Evolutionary conservation across 2,797 vertebrate genomes (phyloP).

Genomic region (Mormyrops attenuatus): DNA sequence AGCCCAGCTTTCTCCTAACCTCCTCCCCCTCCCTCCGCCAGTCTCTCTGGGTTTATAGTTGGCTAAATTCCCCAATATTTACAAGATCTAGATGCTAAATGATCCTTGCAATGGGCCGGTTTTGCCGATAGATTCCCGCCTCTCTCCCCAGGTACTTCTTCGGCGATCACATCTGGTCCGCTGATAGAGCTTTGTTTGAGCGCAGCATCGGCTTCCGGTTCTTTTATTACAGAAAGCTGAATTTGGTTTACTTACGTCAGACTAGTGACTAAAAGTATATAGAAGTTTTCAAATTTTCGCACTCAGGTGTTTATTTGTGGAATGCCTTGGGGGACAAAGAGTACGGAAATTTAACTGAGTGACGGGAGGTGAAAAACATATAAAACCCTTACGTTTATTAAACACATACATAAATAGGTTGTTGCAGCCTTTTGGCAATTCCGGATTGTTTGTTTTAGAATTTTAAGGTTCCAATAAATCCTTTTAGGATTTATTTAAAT

Average conservation of each 20-base stretch:
- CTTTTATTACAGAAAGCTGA: conserved; percentile 39
- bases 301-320: conserved; percentile 19
- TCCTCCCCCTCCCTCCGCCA: conserved; percentile 29
- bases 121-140: conserved; percentile 39
- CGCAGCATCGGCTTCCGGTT: conserved; percentile 52
- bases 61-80: conserved; percentile 68
- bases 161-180: conserved; percentile 58
- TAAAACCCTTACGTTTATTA: not conserved
- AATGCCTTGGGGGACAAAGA: conserved; percentile 24
- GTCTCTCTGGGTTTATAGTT: conserved; percentile 49
- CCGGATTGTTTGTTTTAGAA: not conserved
- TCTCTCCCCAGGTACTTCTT: conserved; percentile 49
- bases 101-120: conserved; percentile 54
- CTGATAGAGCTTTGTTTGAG: conserved; percentile 53
- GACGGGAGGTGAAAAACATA: not conserved
- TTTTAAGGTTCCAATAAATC: not conserved
- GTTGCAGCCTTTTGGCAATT: not conserved
- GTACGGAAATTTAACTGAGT: not conserved
- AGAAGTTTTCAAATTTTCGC: conserved; percentile 27
- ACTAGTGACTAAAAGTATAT: conserved; percentile 38
- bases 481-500: not conserved
- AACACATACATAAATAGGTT: not conserved
- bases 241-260: conserved; percentile 16
- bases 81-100: conserved; percentile 69
- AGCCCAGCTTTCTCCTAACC: conserved; percentile 47